Conservation (phyloP, 2,113 vertebrate genomes). For the Erythrolamprus reginae region DNA sequence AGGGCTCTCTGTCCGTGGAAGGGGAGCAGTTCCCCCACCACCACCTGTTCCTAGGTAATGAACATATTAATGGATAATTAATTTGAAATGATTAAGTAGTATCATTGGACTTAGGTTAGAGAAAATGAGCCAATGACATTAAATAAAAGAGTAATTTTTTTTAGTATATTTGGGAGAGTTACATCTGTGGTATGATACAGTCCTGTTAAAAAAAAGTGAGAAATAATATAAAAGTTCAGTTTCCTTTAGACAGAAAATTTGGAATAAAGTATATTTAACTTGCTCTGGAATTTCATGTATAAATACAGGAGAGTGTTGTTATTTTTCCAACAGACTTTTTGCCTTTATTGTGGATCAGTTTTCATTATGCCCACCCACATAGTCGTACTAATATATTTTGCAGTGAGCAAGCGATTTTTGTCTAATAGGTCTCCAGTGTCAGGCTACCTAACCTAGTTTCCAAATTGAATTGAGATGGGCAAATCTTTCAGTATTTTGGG, state of each 20-base stretch:
- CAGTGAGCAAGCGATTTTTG: not conserved
- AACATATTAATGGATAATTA: not conserved
- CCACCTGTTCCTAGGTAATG: slow-evolving; percentile 80
- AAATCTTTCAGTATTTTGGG: not conserved
- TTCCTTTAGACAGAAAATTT: not conserved
- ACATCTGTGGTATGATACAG: not conserved
- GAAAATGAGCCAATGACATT: not conserved
- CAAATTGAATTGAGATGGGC: not conserved
- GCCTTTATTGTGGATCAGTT: not conserved
- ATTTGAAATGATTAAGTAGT: not conserved
- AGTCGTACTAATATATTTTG: not conserved
- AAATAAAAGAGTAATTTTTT: not conserved
- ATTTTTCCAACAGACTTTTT: not conserved
- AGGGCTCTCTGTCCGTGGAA: slow-evolving; percentile 78
- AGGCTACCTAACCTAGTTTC: not conserved
- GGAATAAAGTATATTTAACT: not conserved
- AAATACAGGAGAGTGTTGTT: too few species aligned
- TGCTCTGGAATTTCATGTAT: not conserved
- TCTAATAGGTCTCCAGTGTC: not conserved
- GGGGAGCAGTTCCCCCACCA: slow-evolving; percentile 84
- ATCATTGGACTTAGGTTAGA: not conserved
- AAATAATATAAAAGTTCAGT: not conserved
- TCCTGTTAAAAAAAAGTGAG: not conserved
- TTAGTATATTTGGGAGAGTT: not conserved
- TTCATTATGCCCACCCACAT: not conserved